phyloP scores from a whole-genome alignment of 2,113 vertebrate species.

The Epinephelus cyanopodus region DNA sequence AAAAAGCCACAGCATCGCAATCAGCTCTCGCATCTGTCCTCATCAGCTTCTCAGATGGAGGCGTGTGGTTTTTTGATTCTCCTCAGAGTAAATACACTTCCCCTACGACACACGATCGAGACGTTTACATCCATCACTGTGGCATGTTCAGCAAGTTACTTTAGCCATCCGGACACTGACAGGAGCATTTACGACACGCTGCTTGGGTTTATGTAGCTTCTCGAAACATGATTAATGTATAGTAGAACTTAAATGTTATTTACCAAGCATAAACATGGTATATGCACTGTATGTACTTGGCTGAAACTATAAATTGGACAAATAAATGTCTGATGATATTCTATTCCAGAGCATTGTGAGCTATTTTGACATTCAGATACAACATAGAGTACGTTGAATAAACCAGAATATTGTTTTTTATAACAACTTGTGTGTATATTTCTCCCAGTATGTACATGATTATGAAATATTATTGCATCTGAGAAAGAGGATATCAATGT shows the following conservation, averaged over 20 bases:
- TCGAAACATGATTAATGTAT: conserved; percentile 65
- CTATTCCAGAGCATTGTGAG: conserved; percentile 77
- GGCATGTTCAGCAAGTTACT: conserved; percentile 60
- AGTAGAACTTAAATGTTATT: conserved; percentile 74
- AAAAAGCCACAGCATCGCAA: not conserved
- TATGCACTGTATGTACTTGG: conserved; percentile 76
- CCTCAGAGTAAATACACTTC: not conserved
- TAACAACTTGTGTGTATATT: conserved; percentile 74
- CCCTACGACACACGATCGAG: not conserved
- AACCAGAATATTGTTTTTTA: conserved; percentile 67
- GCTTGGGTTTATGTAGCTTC: conserved; percentile 75
- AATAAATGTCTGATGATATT: conserved; percentile 70
- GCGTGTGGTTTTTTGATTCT: not conserved
- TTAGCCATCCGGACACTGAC: conserved; percentile 16
- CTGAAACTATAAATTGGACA: conserved; percentile 68
- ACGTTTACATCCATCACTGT: conserved; percentile 1
- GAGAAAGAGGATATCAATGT: conserved; percentile 70
- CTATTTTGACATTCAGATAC: conserved; percentile 72
- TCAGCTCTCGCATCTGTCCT: not conserved
- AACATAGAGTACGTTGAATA: conserved; percentile 57
- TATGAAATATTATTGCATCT: conserved; percentile 75
- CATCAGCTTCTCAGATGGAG: not conserved
- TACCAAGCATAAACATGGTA: conserved; percentile 73
- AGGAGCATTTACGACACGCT: conserved; percentile 55
- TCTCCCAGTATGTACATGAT: conserved; percentile 75